Evolutionary conservation across 2,113 vertebrate genomes (phyloP).

Genomic region (Scomber colias): DNA sequence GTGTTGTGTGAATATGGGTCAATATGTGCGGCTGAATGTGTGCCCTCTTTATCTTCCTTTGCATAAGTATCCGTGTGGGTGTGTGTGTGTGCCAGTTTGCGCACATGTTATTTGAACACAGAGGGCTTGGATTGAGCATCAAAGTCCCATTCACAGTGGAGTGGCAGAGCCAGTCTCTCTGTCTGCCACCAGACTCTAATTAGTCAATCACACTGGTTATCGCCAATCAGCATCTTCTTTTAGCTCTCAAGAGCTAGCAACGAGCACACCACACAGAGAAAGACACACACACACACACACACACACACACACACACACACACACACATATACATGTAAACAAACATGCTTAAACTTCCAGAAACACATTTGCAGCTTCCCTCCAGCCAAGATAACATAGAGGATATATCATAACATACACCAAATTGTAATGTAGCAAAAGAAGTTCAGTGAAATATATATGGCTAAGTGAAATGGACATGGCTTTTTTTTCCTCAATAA

Average conservation of each 20-base stretch:
- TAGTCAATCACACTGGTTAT: constrained; percentile 74
- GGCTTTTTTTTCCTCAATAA: background rate
- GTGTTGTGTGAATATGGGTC: constrained; percentile 35
- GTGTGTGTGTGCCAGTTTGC: constrained; percentile 13
- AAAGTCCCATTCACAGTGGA: constrained; percentile 75
- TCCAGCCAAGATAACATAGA: background rate
- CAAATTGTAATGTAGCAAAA: background rate
- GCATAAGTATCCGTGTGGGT: constrained; percentile 31
- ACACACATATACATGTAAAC: constrained; percentile 4
- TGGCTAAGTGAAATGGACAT: background rate
- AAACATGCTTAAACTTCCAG: constrained; percentile 19
- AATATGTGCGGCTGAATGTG: constrained; percentile 39
- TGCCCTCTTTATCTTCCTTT: constrained; percentile 24
- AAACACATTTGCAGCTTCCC: constrained; percentile 10
- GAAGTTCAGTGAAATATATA: background rate
- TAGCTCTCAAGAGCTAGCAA: constrained; percentile 45
- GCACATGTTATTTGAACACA: constrained; percentile 45
- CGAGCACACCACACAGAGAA: background rate
- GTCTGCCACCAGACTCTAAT: constrained; percentile 74
- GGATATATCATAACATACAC: constrained; percentile 22
- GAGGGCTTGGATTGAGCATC: constrained; percentile 65
- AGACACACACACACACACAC: constrained; percentile 9
- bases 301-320: background rate
- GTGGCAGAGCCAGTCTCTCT: constrained; percentile 63
- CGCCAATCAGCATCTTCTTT: constrained; percentile 70